Base-by-base conservation (phyloP, 2,113 vertebrate genomes). In the Python bivittatus region DNA sequence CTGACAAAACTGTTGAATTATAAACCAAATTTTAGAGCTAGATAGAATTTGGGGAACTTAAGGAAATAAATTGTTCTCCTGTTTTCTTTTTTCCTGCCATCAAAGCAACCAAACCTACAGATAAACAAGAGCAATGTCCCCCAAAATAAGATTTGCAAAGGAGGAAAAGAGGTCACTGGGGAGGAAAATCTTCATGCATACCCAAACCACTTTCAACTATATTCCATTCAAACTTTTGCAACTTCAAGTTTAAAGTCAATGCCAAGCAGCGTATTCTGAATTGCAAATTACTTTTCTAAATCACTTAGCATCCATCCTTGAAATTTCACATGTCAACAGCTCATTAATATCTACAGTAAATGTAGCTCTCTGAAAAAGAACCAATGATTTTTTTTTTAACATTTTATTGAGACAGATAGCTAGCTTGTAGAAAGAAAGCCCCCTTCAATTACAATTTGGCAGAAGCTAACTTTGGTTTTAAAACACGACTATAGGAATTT, bases 261-360 rank as follows among this genome's bases (percentile, higher is more conserved):
- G 96, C 91, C 93, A 95, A 94, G 94, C 92, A 85, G 88, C 92
- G 88, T 90, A 93, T 94, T 97, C 95, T 96, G 97, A 97, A 97
- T 95, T 97, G 96, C 96, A 97, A 98, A 97, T 97, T 96, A 95
- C 95, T 97, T 96, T 96, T 96, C 95, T 96, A 97, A 97, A 97
- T 97, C 95, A 97, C 93, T 96, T 96, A 97, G 94, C 96, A 97
- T 96, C 96, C 97, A 97, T 97, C 97, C 96, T 97, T 96, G 94
- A 97, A 97, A 97, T 96, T 96, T 96, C 96, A 96, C 96, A 96
- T 95, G 97, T 97, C 97, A 97, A 97, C 96, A 97, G 96, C 96
- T 97, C 96, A 97, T 96, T 97, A 97, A 96, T 97, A 97, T 92
- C 96, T 96, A 95, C 93, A 94, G 96, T 95, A 97, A 97, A 96